Evolutionary conservation across 2,113 vertebrate genomes (phyloP), one percentile per base, ranked within the genome.

Genomic region (Hippocampus zosterae): DNA sequence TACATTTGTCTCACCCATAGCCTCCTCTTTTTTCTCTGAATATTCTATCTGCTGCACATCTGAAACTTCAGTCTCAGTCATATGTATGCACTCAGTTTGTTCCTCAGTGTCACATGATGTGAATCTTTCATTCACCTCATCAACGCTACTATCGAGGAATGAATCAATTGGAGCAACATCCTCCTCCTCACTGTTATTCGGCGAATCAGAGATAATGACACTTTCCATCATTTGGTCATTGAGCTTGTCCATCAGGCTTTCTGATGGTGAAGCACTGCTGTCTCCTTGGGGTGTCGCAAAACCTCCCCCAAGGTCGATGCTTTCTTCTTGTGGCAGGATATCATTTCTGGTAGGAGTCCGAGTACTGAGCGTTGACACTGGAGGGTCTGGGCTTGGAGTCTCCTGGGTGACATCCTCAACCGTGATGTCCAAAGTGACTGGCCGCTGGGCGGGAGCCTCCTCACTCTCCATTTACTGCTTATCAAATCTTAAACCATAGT

Each of bases 171-270:
- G 94, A 11, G 90, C 94, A 0, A 89, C 85, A 1, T 98, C 96
- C 10, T 96, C 97, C 72, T 98, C 96, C 70, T 98, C 97, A 0
- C 97, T 98, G 71, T 96, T 93, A 69, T 94, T 97, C 0, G 97
- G 95, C 0, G 97, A 99, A 87, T 99, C 97, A 0, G 96, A 98
- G 74, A 99, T 99, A 83, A 99, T 91, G 65, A 99, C 97, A 0
- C 97, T 99, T 69, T 99, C 97, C 97, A 99, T 97, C 96, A 98
- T 94, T 69, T 98, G 96, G 48, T 98, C 97, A 0, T 93, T 95
- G 7, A 98, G 93, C 72, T 93, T 98, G 71, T 95, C 95, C 15
- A 91, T 80, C 15, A 94, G 91, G 72, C 93, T 92, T 60, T 93
- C 95, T 0, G 94, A 95, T 0, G 92, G 74, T 0, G 84, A 84